Conservation (phyloP, 2,113 vertebrate species). For the Festucalex cinctus region DNA sequence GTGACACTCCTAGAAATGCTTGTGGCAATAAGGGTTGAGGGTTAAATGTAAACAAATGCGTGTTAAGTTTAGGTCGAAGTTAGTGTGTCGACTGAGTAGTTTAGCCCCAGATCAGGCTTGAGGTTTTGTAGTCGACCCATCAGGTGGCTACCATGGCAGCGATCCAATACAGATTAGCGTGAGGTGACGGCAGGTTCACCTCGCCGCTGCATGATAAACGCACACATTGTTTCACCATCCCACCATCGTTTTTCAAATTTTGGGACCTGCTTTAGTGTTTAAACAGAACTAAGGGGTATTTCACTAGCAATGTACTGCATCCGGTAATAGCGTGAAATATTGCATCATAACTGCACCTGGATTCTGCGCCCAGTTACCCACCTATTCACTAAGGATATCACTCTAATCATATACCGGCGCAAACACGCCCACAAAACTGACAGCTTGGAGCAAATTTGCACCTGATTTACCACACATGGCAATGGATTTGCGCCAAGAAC, state of each 20-base stretch:
- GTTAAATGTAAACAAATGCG: constrained; percentile 12
- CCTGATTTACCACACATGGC: too few species aligned
- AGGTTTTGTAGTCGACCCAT: constrained; percentile 30
- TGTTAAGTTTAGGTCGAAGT: constrained; percentile 2
- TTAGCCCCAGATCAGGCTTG: constrained; percentile 35
- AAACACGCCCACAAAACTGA: too few species aligned
- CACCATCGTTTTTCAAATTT: constrained; percentile 18
- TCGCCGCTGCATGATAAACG: constrained; percentile 15
- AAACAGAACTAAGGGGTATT: neutral
- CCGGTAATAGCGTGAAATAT: too few species aligned
- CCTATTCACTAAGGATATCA: too few species aligned
- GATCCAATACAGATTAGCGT: constrained; percentile 29
- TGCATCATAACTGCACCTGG: too few species aligned
- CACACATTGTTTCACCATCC: constrained; percentile 19
- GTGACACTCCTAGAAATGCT: constrained; percentile 53
- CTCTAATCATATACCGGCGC: too few species aligned
- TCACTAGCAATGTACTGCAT: too few species aligned
- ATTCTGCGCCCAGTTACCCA: too few species aligned
- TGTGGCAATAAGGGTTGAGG: constrained; percentile 36
- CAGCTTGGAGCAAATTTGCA: too few species aligned
- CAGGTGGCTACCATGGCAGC: constrained; percentile 47
- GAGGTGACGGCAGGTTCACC: constrained; percentile 36
- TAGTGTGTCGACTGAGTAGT: constrained; percentile 16
- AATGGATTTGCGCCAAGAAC: too few species aligned
- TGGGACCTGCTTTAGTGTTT: neutral